Evolutionary conservation across 2,888 invertebrate species (phyloP), one percentile per base, ranked within the genome.

Genomic region (Andrena haemorrhoa): DNA sequence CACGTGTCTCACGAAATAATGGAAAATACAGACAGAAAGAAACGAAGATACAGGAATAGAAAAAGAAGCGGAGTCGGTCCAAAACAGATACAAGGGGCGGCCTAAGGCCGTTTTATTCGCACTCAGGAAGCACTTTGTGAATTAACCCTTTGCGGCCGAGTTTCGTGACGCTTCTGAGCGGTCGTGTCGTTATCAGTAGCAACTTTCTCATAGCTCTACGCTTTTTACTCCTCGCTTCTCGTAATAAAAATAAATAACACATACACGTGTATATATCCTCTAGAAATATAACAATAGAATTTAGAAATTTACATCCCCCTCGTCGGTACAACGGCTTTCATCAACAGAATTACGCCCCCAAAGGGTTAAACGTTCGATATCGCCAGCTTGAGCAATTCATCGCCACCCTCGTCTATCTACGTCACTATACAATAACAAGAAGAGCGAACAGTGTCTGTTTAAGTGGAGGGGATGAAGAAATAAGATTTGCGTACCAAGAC

Each of bases 361-460:
- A 79, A 79, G 79, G 79, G 79, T 79, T 79, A 82, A 83, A 68
- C 60, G 56, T 51, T 41, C 53, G 56, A 63, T 68, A 75, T 26
- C 56, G 51, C 73, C 72, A 79, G 83, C 83, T 78, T 69, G 74
- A 84, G 83, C 79, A 79, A 72, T 65, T 75, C 70, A 74, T 79
- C 83, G 79, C 75, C 83, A 79, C 73, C 82, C 23, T 84, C 75
- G 79, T 84, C 83, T 75, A 83, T 79, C 83, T 84, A 84, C 75
- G 72, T 72, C 69, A 69, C 78, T 64, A 82, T 71, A 76, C 56
- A 70, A 51, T 72, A 72, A 77, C 64, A 79, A 64, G 69, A 77
- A 63, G 70, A 82, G 72, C 78, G 56, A 72, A 69, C 63, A 64
- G 51, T 71, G 58, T 69, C 64, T 60, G 35, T 53, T 75, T 23